These are phyloP conservation scores for Acanthacorydalis orientalis DNA, from an alignment of 2,888 invertebrate species.

Conservation along the genomic window DNA sequence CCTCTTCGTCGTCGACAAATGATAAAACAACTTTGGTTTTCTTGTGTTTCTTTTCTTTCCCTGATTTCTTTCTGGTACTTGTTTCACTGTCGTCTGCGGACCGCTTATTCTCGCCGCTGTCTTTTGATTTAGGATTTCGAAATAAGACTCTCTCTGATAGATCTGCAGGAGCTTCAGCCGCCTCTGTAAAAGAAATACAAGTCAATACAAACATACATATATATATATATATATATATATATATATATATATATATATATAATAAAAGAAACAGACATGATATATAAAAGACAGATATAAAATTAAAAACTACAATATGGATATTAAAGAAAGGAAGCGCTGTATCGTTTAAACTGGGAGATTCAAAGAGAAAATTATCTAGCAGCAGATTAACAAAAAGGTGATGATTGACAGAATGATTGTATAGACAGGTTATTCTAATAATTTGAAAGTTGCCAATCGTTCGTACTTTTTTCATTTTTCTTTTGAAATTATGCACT, in stretches of 20 bases:
- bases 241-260: too few relatives aligned
- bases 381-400: too few relatives aligned
- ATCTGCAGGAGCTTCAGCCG: slow-evolving; percentile 40
- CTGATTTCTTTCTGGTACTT: slow-evolving; percentile 7
- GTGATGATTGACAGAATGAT: too few relatives aligned
- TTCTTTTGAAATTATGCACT: too few relatives aligned
- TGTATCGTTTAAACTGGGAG: too few relatives aligned
- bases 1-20: slow-evolving; percentile 30
- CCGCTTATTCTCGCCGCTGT: slow-evolving; percentile 4
- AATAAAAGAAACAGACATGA: slow-evolving; percentile 8
- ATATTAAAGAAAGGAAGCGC: too few relatives aligned
- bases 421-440: too few relatives aligned
- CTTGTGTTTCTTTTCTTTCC: slow-evolving; percentile 17
- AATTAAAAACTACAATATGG: too few relatives aligned
- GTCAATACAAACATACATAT: not conserved
- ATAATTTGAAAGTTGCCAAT: too few relatives aligned
- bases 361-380: too few relatives aligned
- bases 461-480: too few relatives aligned
- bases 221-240: not conserved
- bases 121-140: slow-evolving; percentile 19
- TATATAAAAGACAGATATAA: not conserved
- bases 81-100: not conserved
- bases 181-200: slow-evolving; percentile 33
- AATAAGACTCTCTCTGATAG: slow-evolving; percentile 40
- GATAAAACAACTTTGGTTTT: slow-evolving; percentile 25